phyloP scores from a whole-genome alignment of 2,113 vertebrate species.

The Ginglymostoma cirratum region DNA sequence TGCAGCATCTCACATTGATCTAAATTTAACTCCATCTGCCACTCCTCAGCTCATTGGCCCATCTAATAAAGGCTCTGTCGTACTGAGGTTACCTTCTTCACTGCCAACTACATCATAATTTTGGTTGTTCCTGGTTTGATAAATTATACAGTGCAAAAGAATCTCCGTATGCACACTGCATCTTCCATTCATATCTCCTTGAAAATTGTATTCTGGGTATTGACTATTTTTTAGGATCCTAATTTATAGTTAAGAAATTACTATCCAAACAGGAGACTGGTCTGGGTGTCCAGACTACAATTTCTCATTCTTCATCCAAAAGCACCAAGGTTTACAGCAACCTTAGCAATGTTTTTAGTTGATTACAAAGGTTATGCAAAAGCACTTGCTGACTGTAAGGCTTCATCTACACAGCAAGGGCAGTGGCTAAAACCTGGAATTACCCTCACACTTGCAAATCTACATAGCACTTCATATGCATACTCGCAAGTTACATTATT shows the following conservation, averaged over 20 bases:
- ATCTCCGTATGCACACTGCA: neutral
- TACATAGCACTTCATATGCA: neutral
- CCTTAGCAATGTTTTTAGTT: neutral
- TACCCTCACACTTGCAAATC: neutral
- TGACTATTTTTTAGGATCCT: neutral
- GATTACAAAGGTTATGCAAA: neutral
- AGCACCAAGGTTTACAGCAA: neutral
- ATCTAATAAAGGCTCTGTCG: too few relatives aligned
- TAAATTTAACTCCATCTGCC: too few relatives aligned
- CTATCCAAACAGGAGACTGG: neutral
- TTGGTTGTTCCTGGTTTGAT: neutral
- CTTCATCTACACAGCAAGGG: neutral
- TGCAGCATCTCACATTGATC: too few relatives aligned
- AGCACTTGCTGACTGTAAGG: neutral
- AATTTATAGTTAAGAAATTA: neutral
- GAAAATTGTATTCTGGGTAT: neutral
- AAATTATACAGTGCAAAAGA: neutral
- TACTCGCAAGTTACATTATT: neutral
- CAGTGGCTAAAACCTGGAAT: neutral
- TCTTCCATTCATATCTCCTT: neutral
- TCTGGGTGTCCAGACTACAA: neutral
- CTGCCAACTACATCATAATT: too few relatives aligned
- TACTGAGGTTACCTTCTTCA: too few relatives aligned
- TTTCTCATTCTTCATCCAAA: neutral
- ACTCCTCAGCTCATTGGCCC: too few relatives aligned